A percentile compares a stretch with the other conserved stretches of the same genome.
Conservation (phyloP, 1,140 invertebrate genomes). For the Ceratosolen solmsi region DNA sequence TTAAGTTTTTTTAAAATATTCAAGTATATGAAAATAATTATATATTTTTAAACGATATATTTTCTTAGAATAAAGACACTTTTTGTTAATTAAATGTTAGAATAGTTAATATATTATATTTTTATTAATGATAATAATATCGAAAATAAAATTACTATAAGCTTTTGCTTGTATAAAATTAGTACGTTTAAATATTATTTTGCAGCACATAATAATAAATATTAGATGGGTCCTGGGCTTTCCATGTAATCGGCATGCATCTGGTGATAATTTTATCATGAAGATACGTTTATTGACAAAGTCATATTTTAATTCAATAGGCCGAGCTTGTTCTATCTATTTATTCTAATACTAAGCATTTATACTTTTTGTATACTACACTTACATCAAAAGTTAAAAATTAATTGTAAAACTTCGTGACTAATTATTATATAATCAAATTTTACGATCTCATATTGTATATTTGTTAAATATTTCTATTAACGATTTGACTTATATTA, state of each 20-base stretch:
- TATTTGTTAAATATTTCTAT: no score
- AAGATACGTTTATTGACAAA: constrained; percentile 9
- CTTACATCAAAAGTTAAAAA: no score
- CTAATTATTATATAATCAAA: no score
- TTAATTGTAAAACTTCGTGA: no score
- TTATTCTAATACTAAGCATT: neutral
- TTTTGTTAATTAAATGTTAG: constrained; percentile 60
- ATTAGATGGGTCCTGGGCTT: constrained; percentile 31
- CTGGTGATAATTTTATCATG: constrained; percentile 62
- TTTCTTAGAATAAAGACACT: constrained; percentile 57
- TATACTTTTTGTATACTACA: no score
- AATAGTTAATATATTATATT: constrained; percentile 52
- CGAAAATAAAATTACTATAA: constrained; percentile 56
- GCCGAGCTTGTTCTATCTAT: neutral
- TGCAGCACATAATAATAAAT: neutral
- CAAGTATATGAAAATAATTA: no score
- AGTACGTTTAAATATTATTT: constrained; percentile 54
- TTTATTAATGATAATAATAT: constrained; percentile 56
- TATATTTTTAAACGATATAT: neutral
- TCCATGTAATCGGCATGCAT: constrained; percentile 66
- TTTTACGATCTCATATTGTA: no score
- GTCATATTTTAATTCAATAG: constrained; percentile 1
- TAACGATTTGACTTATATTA: no score
- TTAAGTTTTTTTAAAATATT: no score
- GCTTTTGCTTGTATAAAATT: constrained; percentile 56